Evolutionary conservation across 2,888 invertebrate genomes (phyloP).

Genomic region (Rotaria magnacalcarata): DNA sequence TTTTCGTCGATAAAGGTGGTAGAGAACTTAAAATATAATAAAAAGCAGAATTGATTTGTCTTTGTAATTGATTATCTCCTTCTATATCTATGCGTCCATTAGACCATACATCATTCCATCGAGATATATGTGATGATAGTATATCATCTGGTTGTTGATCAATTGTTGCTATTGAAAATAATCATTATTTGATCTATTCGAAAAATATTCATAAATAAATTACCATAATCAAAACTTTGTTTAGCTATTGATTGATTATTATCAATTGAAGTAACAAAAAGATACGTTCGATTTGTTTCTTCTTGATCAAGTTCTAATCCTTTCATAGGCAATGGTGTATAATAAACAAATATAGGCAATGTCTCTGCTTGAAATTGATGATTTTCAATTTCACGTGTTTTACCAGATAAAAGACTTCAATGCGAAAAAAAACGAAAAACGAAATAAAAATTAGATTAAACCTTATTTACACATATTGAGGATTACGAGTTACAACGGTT

Average conservation of each 20-base stretch:
- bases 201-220: background rate
- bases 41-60: conserved; percentile 49
- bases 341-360: background rate
- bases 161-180: background rate
- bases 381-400: background rate
- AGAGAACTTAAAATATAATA: conserved; percentile 56
- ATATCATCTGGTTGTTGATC: background rate
- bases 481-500: background rate
- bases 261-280: conserved; percentile 47
- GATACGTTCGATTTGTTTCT: background rate
- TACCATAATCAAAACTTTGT: conserved; percentile 42
- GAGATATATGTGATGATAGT: conserved; percentile 39
- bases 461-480: background rate
- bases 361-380: background rate
- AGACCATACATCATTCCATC: conserved; percentile 53
- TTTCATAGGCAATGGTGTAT: background rate
- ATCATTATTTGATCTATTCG: background rate
- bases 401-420: background rate
- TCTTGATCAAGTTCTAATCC: background rate
- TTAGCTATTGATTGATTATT: conserved; percentile 42
- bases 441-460: too few species aligned
- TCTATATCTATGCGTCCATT: conserved; percentile 53
- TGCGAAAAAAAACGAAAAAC: too few species aligned
- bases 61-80: conserved; percentile 51
- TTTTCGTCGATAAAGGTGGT: conserved; percentile 50